These are phyloP conservation scores for Bellardia pandia DNA, from an alignment of 2,888 invertebrate genomes.

Conservation along the genomic window DNA sequence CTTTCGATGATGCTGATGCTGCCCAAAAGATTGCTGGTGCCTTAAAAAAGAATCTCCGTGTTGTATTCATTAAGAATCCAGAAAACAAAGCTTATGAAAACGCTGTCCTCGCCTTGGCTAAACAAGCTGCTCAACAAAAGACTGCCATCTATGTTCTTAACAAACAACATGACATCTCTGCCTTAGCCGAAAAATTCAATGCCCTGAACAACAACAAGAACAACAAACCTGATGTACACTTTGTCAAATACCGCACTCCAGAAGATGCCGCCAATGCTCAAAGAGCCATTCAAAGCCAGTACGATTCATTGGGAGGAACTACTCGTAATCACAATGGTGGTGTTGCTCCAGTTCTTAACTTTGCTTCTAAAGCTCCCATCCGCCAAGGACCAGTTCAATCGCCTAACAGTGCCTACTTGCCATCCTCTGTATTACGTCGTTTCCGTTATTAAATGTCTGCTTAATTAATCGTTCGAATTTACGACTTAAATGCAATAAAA, in stretches of 20 bases:
- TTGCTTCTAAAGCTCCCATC: constrained; percentile 75
- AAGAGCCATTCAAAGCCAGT: constrained; percentile 78
- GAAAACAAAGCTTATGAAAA: constrained; percentile 79
- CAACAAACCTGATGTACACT: constrained; percentile 78
- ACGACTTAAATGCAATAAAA: background rate
- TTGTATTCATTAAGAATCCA: constrained; percentile 79
- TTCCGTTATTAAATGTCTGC: constrained; percentile 1
- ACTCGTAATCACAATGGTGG: constrained; percentile 77
- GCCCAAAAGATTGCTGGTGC: constrained; percentile 75
- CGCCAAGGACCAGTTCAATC: constrained; percentile 45
- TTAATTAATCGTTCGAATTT: background rate
- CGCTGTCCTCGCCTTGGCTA: constrained; percentile 79
- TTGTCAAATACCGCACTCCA: constrained; percentile 80
- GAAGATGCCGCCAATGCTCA: constrained; percentile 80
- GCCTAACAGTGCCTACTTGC: constrained; percentile 77
- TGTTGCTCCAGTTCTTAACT: constrained; percentile 79
- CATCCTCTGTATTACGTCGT: constrained; percentile 76
- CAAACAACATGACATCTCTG: constrained; percentile 78
- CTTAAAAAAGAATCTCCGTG: constrained; percentile 78
- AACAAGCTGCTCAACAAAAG: constrained; percentile 79
- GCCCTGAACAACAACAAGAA: constrained; percentile 76
- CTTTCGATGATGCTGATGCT: constrained; percentile 76
- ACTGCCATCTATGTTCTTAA: constrained; percentile 80
- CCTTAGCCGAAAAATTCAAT: constrained; percentile 78
- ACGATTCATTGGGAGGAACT: constrained; percentile 77